phyloP scores from a whole-genome alignment of 2,797 vertebrate species.

The Hyperoplus lanceolatus region DNA sequence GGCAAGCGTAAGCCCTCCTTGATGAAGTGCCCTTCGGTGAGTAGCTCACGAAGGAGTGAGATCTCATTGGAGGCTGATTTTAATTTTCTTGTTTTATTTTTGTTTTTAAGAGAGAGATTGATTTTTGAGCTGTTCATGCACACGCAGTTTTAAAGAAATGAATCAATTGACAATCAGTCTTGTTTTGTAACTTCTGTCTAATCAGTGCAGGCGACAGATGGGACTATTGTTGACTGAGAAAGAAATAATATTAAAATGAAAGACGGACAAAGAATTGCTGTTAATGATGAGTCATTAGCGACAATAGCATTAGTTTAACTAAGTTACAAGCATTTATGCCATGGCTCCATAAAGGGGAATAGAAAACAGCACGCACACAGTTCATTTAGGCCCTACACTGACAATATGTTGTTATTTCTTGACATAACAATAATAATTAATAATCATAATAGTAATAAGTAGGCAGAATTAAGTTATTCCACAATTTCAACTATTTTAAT shows the following conservation, averaged over 20 bases:
- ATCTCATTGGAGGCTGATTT: conserved; percentile 27
- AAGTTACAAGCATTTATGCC: conserved; percentile 21
- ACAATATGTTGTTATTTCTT: not conserved
- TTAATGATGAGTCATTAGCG: conserved; percentile 38
- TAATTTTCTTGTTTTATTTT: not conserved
- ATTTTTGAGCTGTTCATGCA: conserved; percentile 20
- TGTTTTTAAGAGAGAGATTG: conserved; percentile 1
- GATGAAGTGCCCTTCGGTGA: conserved; percentile 48
- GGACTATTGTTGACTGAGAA: conserved; percentile 20
- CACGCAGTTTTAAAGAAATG: not conserved
- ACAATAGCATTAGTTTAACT: conserved; percentile 36
- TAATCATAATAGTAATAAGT: not conserved
- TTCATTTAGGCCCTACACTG: not conserved
- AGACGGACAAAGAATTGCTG: conserved; percentile 1
- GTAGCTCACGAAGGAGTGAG: conserved; percentile 26
- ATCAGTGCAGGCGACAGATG: conserved; percentile 36
- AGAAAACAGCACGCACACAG: not conserved
- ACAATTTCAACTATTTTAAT: not conserved
- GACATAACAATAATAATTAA: not conserved
- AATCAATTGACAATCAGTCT: conserved; percentile 30
- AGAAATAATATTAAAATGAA: conserved; percentile 27
- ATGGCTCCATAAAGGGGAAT: conserved; percentile 8
- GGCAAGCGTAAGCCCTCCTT: conserved; percentile 13
- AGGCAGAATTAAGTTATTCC: not conserved
- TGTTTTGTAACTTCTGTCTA: conserved; percentile 12